Evolutionary conservation across 2,113 vertebrate species (phyloP).

Genomic region (Cercocebus atys): DNA sequence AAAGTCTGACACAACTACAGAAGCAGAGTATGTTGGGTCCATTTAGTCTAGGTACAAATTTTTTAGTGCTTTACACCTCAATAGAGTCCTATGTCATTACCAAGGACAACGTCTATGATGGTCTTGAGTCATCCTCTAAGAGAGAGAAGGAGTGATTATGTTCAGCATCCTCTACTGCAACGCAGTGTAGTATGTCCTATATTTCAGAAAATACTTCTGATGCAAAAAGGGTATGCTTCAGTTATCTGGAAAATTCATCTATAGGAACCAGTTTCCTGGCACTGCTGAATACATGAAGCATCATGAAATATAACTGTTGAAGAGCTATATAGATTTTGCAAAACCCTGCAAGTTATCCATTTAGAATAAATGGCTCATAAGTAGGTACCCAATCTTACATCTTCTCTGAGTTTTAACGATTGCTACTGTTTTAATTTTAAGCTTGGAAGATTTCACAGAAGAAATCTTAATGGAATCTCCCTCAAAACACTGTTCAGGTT

Average conservation of each 20-base stretch:
- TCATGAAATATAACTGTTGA: background rate
- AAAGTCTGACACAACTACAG: background rate
- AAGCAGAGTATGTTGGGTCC: background rate
- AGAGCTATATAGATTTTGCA: background rate
- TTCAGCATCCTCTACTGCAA: background rate
- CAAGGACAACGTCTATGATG: background rate
- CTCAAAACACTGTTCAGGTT: background rate
- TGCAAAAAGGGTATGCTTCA: background rate
- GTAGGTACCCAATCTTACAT: background rate
- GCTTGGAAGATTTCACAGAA: background rate
- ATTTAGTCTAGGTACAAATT: background rate
- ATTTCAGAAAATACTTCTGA: background rate
- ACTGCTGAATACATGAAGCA: background rate
- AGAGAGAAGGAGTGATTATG: too few species aligned
- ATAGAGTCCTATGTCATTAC: background rate
- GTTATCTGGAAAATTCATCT: background rate
- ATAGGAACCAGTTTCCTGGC: background rate
- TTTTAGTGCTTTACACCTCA: background rate
- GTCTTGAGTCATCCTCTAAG: background rate
- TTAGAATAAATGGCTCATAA: background rate
- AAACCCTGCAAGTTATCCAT: background rate
- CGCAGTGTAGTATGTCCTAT: background rate
- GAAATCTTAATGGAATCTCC: background rate
- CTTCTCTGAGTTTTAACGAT: background rate
- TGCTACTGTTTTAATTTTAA: background rate